A percentile compares a stretch with the other conserved stretches of the same genome.
Evolutionary conservation across 1,140 invertebrate species (phyloP).

Genomic region (Drosophila kepulauana): DNA sequence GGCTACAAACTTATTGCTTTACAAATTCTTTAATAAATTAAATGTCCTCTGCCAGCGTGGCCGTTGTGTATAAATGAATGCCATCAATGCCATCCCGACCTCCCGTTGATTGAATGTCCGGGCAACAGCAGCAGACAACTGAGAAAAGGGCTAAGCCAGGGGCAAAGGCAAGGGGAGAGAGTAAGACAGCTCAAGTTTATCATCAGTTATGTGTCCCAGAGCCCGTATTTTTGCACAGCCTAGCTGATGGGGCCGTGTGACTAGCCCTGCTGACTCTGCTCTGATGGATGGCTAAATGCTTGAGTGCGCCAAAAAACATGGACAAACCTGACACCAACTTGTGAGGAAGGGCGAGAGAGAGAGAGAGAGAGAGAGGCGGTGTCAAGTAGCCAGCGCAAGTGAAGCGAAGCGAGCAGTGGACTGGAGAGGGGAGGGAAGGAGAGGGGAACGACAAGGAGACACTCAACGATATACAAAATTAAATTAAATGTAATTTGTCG

Average conservation of each 20-base stretch:
- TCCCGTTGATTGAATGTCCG: slow-evolving; percentile 37
- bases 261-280: slow-evolving; percentile 5
- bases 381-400: slow-evolving; percentile 19
- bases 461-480: slow-evolving; percentile 54
- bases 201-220: slow-evolving; percentile 57
- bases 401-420: not conserved
- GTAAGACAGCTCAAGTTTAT: slow-evolving; percentile 62
- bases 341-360: not conserved
- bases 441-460: slow-evolving; percentile 1
- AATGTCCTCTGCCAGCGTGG: slow-evolving; percentile 61
- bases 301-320: slow-evolving; percentile 39
- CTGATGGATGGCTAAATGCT: slow-evolving; percentile 50
- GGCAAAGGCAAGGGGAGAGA: not conserved
- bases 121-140: not conserved
- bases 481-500: slow-evolving; percentile 82
- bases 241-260: not conserved
- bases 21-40: slow-evolving; percentile 83
- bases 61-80: slow-evolving; percentile 38
- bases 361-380: not conserved
- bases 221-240: slow-evolving; percentile 2
- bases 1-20: slow-evolving; percentile 76
- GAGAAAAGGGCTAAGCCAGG: not conserved
- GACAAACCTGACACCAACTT: slow-evolving; percentile 22
- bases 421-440: not conserved
- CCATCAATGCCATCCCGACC: slow-evolving; percentile 55